Evolutionary conservation across 1,140 invertebrate genomes (phyloP).

Genomic region (Sitobion miscanthi): DNA sequence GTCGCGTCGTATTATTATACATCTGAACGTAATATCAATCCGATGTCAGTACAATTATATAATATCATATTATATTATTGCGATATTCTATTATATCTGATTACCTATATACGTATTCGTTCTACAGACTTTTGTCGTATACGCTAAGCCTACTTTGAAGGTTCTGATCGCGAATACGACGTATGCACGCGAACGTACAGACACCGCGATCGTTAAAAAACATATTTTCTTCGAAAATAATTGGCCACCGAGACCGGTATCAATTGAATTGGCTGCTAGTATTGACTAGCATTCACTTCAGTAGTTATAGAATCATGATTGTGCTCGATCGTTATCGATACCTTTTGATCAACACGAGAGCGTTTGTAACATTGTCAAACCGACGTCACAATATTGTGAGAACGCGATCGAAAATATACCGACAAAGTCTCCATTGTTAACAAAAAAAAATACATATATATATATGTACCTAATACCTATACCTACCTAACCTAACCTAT

Average conservation of each 20-base stretch:
- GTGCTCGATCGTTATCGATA: neutral
- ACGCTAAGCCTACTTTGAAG: neutral
- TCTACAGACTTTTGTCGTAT: neutral
- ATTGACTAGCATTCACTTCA: neutral
- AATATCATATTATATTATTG: neutral
- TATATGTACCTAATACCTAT: neutral
- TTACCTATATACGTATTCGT: neutral
- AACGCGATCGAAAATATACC: constrained; percentile 20
- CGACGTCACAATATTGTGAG: neutral
- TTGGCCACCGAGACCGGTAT: constrained; percentile 16
- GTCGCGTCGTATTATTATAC: neutral
- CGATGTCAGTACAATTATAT: neutral
- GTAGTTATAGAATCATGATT: neutral
- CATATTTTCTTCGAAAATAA: constrained; percentile 22
- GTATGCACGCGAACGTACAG: neutral
- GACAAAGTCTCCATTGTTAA: constrained; percentile 28
- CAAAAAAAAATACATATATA: neutral
- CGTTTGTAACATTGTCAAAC: constrained; percentile 31
- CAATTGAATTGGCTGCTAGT: constrained; percentile 32
- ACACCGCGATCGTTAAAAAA: neutral
- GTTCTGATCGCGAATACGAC: neutral
- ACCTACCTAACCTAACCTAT: neutral
- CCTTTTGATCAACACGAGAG: constrained; percentile 33
- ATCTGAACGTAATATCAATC: neutral
- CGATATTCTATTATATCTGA: neutral